Evolutionary conservation across 1,140 invertebrate species (phyloP).

Genomic region (Ectropis grisescens): DNA sequence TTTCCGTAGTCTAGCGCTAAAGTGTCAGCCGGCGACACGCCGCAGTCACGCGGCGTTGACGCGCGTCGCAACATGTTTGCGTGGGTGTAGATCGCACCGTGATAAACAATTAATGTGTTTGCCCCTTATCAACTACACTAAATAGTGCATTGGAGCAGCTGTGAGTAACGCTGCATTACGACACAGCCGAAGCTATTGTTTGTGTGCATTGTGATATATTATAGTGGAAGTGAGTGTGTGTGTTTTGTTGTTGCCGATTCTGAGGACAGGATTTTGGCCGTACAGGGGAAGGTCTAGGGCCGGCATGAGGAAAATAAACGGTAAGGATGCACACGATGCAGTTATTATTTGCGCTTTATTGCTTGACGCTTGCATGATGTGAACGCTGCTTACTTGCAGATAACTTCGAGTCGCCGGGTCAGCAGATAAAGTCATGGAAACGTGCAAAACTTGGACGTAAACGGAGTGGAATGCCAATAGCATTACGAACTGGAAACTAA

Average conservation of each 20-base stretch:
- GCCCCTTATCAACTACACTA: constrained; percentile 39
- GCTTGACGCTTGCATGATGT: too few relatives aligned
- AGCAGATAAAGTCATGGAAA: too few relatives aligned
- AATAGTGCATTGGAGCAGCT: constrained; percentile 1
- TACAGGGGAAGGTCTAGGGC: constrained; percentile 48
- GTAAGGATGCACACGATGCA: constrained; percentile 21
- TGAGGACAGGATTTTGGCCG: constrained; percentile 58
- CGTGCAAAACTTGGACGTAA: too few relatives aligned
- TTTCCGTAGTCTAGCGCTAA: constrained; percentile 32
- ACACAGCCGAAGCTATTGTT: constrained; percentile 6
- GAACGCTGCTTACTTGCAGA: too few relatives aligned
- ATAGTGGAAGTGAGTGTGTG: constrained; percentile 44
- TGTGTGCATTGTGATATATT: constrained; percentile 35
- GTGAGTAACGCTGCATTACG: too few relatives aligned
- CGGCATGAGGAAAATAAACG: constrained; percentile 66
- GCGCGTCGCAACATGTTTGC: constrained; percentile 58
- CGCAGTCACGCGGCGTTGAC: constrained; percentile 65
- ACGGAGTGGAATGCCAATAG: too few relatives aligned
- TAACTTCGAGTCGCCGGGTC: too few relatives aligned
- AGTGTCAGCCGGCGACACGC: constrained; percentile 55
- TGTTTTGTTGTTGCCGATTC: constrained; percentile 57
- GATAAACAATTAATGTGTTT: constrained; percentile 57
- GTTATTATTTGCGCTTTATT: too few relatives aligned
- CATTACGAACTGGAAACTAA: constrained; percentile 1
- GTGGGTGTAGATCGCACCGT: constrained; percentile 53